phyloP scores from a whole-genome alignment of 2,888 invertebrate genomes.

The Pinctada fucata region DNA sequence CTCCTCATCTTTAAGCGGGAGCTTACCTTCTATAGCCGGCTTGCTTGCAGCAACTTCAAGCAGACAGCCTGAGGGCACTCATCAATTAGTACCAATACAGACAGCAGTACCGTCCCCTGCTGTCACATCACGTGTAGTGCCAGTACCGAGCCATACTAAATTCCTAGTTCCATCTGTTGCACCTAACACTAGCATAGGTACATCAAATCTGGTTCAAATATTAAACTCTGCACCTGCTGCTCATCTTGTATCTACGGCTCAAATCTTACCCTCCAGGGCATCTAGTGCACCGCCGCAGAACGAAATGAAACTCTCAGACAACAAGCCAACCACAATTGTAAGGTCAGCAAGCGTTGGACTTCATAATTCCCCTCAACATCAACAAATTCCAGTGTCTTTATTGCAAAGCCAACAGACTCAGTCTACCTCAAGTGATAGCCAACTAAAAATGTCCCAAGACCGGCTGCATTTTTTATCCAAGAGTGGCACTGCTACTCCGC shows the following conservation, averaged over 20 bases:
- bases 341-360: conserved; percentile 69
- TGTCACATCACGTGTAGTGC: conserved; percentile 41
- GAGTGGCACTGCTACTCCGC: conserved; percentile 68
- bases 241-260: conserved; percentile 33
- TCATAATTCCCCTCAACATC: conserved; percentile 19
- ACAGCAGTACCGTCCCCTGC: conserved; percentile 15
- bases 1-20: conserved; percentile 7
- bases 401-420: conserved; percentile 24
- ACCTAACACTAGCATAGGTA: conserved; percentile 39
- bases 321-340: conserved; percentile 49
- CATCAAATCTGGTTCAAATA: conserved; percentile 52
- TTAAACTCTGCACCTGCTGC: conserved; percentile 48
- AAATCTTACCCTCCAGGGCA: conserved; percentile 58
- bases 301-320: conserved; percentile 41
- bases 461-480: conserved; percentile 68
- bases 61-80: not conserved
- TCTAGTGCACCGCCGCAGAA: conserved; percentile 68
- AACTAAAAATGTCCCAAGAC: conserved; percentile 49
- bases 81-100: conserved; percentile 7
- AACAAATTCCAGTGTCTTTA: conserved; percentile 12
- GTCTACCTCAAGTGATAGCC: conserved; percentile 30
- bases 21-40: conserved; percentile 29
- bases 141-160: conserved; percentile 56
- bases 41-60: conserved; percentile 17
- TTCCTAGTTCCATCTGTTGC: conserved; percentile 36